Conservation (phyloP, 2,888 invertebrate species). For the Conchocele bisecta region DNA sequence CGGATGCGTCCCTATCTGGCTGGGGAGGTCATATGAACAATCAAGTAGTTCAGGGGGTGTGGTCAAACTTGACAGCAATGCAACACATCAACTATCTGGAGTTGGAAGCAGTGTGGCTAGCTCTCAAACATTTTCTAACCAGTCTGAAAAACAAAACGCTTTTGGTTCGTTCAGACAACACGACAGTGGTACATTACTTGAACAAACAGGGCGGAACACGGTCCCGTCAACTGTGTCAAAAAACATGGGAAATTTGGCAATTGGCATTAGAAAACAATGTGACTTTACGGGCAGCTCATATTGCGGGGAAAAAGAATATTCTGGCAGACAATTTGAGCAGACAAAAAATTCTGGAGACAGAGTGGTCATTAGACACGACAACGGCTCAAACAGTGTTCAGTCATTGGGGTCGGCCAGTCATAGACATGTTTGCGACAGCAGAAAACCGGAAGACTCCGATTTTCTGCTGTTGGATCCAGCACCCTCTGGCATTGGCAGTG, state of each 20-base stretch:
- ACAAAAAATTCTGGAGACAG: neutral
- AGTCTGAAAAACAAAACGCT: slow-evolving; percentile 1
- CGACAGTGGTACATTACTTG: slow-evolving; percentile 16
- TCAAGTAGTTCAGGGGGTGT: slow-evolving; percentile 15
- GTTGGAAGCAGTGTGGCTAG: slow-evolving; percentile 18
- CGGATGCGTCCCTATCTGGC: slow-evolving; percentile 18
- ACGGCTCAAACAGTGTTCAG: neutral
- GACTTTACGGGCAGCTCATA: slow-evolving; percentile 10
- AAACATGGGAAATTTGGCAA: slow-evolving; percentile 16
- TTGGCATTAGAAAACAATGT: slow-evolving; percentile 3
- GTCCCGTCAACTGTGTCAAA: neutral
- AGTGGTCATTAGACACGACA: slow-evolving; percentile 7
- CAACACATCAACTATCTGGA: slow-evolving; percentile 28
- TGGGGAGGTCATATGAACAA: slow-evolving; percentile 15
- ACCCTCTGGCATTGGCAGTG: slow-evolving; percentile 9
- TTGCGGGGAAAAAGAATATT: neutral
- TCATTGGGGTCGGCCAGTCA: neutral
- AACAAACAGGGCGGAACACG: slow-evolving; percentile 9
- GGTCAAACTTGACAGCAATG: neutral
- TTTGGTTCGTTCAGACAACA: slow-evolving; percentile 34
- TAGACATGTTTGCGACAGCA: neutral
- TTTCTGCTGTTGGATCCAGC: neutral
- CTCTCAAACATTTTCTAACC: slow-evolving; percentile 24
- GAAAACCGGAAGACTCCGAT: too few species aligned
- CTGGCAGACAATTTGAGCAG: slow-evolving; percentile 19